Conservation (phyloP, 2,888 invertebrate species). For the Stratiomys singularior region DNA sequence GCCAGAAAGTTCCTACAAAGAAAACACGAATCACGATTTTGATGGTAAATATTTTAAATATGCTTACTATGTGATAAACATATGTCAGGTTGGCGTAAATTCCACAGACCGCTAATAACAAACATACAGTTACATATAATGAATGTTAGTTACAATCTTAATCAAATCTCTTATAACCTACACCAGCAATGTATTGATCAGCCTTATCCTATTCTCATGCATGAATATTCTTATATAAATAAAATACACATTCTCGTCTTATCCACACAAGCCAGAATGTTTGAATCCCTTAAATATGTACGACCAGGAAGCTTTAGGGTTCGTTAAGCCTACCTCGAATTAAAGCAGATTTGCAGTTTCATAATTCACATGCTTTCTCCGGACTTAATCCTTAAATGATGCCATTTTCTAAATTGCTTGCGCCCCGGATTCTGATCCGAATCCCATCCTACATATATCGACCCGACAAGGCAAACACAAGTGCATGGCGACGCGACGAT, state of each 20-base stretch:
- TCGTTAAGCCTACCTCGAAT: conserved; percentile 51
- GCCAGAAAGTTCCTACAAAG: too few relatives aligned
- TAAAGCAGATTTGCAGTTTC: conserved; percentile 52
- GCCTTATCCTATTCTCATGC: too few relatives aligned
- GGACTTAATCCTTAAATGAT: conserved; percentile 52
- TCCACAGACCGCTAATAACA: too few relatives aligned
- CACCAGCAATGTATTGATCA: too few relatives aligned
- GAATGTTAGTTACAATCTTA: too few relatives aligned
- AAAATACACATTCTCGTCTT: conserved; percentile 8
- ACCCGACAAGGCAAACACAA: conserved; percentile 19
- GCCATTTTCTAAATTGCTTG: conserved; percentile 52
- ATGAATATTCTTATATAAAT: background rate
- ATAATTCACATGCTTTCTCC: conserved; percentile 51
- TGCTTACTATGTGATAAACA: too few relatives aligned
- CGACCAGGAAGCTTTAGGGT: conserved; percentile 20
- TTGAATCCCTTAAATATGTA: background rate
- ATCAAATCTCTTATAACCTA: too few relatives aligned
- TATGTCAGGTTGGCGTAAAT: too few relatives aligned
- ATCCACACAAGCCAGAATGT: conserved; percentile 29
- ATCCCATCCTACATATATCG: conserved; percentile 13
- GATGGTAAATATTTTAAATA: too few relatives aligned
- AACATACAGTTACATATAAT: too few relatives aligned
- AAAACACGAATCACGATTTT: too few relatives aligned
- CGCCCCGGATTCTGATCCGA: conserved; percentile 30
- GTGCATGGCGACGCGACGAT: background rate